Evolutionary conservation across 2,888 invertebrate genomes (phyloP).

Genomic region (Drosophila anceps): DNA sequence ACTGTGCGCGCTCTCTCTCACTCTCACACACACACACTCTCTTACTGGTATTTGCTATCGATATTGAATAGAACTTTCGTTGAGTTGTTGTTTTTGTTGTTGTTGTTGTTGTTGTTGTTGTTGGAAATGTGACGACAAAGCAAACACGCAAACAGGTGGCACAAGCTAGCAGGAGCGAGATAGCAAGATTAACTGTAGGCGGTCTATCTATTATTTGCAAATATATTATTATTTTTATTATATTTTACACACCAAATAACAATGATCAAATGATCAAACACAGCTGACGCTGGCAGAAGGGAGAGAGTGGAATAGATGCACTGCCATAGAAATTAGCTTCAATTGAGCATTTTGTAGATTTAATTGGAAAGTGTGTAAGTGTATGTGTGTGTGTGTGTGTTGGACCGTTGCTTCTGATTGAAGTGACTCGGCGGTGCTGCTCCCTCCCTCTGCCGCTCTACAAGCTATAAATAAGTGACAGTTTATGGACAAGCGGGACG

Average conservation of each 20-base stretch:
- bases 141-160: conserved; percentile 67
- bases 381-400: conserved; percentile 5
- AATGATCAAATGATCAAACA: conserved; percentile 27
- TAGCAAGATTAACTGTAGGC: conserved; percentile 9
- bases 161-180: conserved; percentile 7
- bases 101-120: conserved; percentile 43
- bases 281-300: not conserved
- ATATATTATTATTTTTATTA: no score
- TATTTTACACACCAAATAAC: conserved; percentile 28
- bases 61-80: conserved; percentile 58
- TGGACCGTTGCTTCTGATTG: conserved; percentile 51
- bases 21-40: conserved; percentile 30
- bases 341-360: conserved; percentile 72
- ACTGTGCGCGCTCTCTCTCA: conserved; percentile 40
- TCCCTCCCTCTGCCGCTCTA: conserved; percentile 4
- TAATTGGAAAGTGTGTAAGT: conserved; percentile 60
- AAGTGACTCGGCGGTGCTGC: conserved; percentile 22
- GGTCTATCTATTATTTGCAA: conserved; percentile 34
- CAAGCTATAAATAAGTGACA: conserved; percentile 63
- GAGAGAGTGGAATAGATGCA: not conserved
- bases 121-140: conserved; percentile 45
- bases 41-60: conserved; percentile 58
- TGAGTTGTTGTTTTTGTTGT: conserved; percentile 44
- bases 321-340: conserved; percentile 68
- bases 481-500: conserved; percentile 12